Conservation (phyloP, 2,113 vertebrate genomes). For the Lophochroa leadbeateri region DNA sequence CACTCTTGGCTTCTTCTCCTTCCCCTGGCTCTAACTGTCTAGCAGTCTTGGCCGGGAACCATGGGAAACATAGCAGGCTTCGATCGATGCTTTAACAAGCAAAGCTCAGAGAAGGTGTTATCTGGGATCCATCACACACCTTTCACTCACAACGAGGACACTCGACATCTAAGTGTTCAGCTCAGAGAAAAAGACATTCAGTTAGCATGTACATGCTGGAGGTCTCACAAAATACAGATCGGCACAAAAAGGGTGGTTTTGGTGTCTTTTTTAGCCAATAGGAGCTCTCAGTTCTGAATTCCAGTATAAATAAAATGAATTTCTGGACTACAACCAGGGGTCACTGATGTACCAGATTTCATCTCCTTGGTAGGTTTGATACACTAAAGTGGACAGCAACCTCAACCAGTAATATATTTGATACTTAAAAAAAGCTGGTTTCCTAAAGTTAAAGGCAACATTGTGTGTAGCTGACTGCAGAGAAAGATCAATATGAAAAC, state of each 20-base stretch:
- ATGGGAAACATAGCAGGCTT: neutral
- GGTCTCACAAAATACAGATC: neutral
- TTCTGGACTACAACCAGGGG: neutral
- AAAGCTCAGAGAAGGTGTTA: neutral
- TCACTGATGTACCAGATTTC: neutral
- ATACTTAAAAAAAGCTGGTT: neutral
- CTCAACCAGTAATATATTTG: neutral
- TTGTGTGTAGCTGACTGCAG: neutral
- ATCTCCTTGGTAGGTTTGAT: neutral
- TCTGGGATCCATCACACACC: neutral
- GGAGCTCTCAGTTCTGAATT: neutral
- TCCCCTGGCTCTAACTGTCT: neutral
- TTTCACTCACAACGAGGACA: neutral
- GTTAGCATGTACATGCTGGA: neutral
- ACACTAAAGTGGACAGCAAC: neutral
- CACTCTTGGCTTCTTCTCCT: neutral
- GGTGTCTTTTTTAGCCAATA: neutral
- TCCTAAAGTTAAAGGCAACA: neutral
- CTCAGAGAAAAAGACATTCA: neutral
- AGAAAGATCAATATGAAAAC: neutral
- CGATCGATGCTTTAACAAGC: accelerated
- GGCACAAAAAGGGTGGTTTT: neutral
- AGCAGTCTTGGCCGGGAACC: neutral
- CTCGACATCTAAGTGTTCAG: neutral
- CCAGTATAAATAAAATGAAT: neutral